Conservation (phyloP, 2,888 invertebrate species). For the Acanthosepion esculentum region DNA sequence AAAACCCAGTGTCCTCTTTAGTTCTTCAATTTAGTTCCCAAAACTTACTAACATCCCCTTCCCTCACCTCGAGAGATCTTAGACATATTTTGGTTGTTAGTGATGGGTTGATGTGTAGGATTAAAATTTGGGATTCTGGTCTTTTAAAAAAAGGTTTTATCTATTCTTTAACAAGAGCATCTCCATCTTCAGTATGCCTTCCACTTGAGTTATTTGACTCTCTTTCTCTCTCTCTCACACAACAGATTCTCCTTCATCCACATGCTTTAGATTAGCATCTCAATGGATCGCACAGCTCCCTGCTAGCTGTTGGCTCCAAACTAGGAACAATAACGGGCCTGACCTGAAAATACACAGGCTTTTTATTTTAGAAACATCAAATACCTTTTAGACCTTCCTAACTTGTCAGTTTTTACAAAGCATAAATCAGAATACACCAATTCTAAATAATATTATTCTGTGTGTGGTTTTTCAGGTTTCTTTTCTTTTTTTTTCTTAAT, state of each 20-base stretch:
- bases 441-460: too few species aligned
- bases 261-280: conserved; percentile 4
- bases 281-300: background rate
- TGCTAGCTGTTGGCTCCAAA: background rate
- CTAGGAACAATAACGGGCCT: background rate
- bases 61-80: background rate
- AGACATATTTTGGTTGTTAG: too few species aligned
- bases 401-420: background rate
- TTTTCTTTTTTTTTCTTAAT: too few species aligned
- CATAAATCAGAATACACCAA: background rate
- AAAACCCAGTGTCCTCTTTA: too few species aligned
- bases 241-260: background rate
- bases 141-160: background rate
- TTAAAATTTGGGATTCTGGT: background rate
- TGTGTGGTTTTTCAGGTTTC: too few species aligned
- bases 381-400: background rate
- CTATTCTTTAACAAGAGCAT: background rate
- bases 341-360: background rate
- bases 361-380: background rate
- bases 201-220: background rate
- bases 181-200: background rate
- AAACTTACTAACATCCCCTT: background rate
- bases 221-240: background rate
- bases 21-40: background rate
- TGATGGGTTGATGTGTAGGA: background rate